Conservation (phyloP, 1,140 invertebrate species). For the Ceratina australensis region DNA sequence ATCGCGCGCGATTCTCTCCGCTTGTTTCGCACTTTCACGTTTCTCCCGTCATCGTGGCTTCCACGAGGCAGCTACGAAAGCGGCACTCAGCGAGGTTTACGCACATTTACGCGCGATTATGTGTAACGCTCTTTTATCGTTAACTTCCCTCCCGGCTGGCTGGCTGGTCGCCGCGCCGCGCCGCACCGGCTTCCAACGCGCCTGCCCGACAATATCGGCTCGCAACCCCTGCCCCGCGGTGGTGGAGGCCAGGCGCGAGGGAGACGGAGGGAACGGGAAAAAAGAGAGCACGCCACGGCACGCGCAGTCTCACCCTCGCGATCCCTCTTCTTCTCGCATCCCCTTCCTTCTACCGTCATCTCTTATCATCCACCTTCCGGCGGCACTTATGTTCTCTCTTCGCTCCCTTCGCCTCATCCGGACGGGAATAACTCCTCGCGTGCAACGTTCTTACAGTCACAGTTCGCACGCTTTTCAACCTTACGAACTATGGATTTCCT, state of each 20-base stretch:
- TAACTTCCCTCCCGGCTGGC: slow-evolving; percentile 21
- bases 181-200: slow-evolving; percentile 45
- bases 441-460: slow-evolving; percentile 29
- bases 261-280: slow-evolving; percentile 21
- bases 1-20: not conserved
- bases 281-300: not conserved
- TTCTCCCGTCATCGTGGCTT: slow-evolving; percentile 15
- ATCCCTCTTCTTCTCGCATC: slow-evolving; percentile 23
- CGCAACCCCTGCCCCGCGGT: slow-evolving; percentile 48
- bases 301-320: slow-evolving; percentile 39
- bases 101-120: slow-evolving; percentile 54
- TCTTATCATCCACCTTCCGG: slow-evolving; percentile 28
- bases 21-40: not conserved
- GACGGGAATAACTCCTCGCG: slow-evolving; percentile 52
- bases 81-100: slow-evolving; percentile 50
- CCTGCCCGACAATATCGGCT: slow-evolving; percentile 65
- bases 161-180: not conserved
- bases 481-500: no score
- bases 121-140: slow-evolving; percentile 46
- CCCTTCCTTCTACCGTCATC: slow-evolving; percentile 14
- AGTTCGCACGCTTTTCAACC: not conserved
- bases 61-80: not conserved
- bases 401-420: not conserved
- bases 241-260: slow-evolving; percentile 25
- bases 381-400: not conserved